Conservation (phyloP, 2,797 vertebrate genomes). For the Cetoscarus ocellatus region DNA sequence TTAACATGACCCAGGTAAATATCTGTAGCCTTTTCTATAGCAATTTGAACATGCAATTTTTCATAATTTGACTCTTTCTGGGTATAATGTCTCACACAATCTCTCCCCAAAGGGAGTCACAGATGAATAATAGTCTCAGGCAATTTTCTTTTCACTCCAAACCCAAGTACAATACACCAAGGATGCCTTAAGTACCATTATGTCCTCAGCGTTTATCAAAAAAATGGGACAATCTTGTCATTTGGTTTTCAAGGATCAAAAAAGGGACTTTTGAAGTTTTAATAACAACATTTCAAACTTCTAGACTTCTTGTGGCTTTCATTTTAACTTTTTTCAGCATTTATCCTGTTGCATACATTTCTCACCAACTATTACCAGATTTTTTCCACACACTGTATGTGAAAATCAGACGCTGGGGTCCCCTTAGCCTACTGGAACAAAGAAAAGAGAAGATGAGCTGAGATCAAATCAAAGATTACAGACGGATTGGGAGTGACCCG, state of each 20-base stretch:
- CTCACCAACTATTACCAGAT: too few species aligned
- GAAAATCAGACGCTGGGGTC: too few species aligned
- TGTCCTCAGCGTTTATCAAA: not conserved
- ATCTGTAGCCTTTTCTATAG: not conserved
- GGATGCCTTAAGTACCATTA: not conserved
- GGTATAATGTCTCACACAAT: constrained; percentile 9
- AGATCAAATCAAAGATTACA: too few species aligned
- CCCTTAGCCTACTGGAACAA: too few species aligned
- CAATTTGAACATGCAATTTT: constrained; percentile 4
- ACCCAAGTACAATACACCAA: not conserved
- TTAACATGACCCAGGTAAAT: constrained; percentile 40
- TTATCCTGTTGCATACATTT: too few species aligned
- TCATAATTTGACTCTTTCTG: constrained; percentile 17
- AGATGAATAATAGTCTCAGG: constrained; percentile 1
- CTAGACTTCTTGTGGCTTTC: too few species aligned
- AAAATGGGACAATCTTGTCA: not conserved
- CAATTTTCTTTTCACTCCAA: constrained; percentile 11
- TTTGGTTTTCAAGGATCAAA: not conserved
- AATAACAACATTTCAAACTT: too few species aligned
- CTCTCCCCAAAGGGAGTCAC: not conserved
- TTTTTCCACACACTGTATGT: too few species aligned
- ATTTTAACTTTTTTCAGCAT: too few species aligned
- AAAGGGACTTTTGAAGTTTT: too few species aligned
- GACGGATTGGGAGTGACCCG: too few species aligned
- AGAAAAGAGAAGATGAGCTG: too few species aligned